phyloP scores from a whole-genome alignment of 2,888 invertebrate species.

The Pollenia labialis region DNA sequence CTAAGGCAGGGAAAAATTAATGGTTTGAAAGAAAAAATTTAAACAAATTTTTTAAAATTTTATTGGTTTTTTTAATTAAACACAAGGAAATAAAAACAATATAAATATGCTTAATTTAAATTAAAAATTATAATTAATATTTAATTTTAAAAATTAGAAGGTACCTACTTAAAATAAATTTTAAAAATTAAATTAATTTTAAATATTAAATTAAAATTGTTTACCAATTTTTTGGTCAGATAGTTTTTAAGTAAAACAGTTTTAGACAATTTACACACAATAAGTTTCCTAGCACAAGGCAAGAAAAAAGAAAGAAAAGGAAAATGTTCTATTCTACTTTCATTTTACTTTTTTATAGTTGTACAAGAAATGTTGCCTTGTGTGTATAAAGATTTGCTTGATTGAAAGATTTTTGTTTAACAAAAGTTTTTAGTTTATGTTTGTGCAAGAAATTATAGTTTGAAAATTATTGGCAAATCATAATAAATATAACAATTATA shows the following conservation, averaged over 20 bases:
- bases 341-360: too few species aligned
- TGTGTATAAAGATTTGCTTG: too few species aligned
- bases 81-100: slow-evolving; percentile 34
- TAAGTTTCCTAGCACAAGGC: too few species aligned
- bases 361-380: too few species aligned
- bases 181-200: slow-evolving; percentile 29
- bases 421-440: too few species aligned
- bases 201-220: neutral
- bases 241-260: neutral
- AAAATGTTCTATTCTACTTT: too few species aligned
- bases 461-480: neutral
- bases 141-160: slow-evolving; percentile 22
- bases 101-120: slow-evolving; percentile 32
- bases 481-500: slow-evolving; percentile 48
- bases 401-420: too few species aligned
- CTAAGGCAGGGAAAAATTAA: slow-evolving; percentile 55
- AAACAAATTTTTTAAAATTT: slow-evolving; percentile 49
- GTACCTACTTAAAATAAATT: slow-evolving; percentile 25
- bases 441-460: neutral
- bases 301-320: too few species aligned
- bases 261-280: too few species aligned
- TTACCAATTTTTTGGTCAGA: neutral
- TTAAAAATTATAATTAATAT: slow-evolving; percentile 22
- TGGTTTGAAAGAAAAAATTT: neutral
- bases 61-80: slow-evolving; percentile 43